These are phyloP conservation scores for Temnothorax longispinosus DNA, from an alignment of 1,140 invertebrate genomes.

Conservation along the genomic window DNA sequence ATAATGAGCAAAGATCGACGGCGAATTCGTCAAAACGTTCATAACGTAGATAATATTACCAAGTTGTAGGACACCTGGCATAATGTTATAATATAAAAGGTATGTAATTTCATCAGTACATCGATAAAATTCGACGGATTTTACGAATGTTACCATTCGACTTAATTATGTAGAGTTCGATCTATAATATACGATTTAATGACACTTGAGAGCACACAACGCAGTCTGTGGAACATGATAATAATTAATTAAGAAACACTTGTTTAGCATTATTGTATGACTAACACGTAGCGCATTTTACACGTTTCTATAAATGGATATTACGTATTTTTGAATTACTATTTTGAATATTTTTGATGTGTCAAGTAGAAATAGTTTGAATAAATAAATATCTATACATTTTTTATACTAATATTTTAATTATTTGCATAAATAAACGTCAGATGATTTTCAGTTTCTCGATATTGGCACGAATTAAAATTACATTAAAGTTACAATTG, in stretches of 20 bases:
- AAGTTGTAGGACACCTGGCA: not conserved
- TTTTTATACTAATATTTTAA: slow-evolving; percentile 1
- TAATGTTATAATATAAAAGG: not conserved
- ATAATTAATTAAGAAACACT: slow-evolving; percentile 51
- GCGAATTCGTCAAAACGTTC: not conserved
- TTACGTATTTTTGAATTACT: slow-evolving; percentile 23
- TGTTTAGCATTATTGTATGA: slow-evolving; percentile 11
- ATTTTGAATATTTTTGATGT: too few relatives aligned
- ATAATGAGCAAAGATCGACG: not conserved
- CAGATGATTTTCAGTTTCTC: not conserved
- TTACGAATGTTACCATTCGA: not conserved
- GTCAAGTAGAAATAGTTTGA: not conserved
- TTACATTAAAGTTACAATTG: too few relatives aligned
- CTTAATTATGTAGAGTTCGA: not conserved
- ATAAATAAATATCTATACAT: not conserved
- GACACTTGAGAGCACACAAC: slow-evolving; percentile 9
- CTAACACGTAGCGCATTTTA: not conserved
- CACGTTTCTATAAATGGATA: not conserved
- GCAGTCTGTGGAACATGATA: slow-evolving; percentile 7
- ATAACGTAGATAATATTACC: not conserved
- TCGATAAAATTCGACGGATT: not conserved
- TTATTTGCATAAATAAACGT: not conserved
- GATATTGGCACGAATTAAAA: not conserved
- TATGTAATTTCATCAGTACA: not conserved
- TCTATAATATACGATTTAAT: slow-evolving; percentile 17